These are phyloP conservation scores for Perca schrenkii DNA, from an alignment of 2,113 vertebrate genomes.

Conservation along the genomic window DNA sequence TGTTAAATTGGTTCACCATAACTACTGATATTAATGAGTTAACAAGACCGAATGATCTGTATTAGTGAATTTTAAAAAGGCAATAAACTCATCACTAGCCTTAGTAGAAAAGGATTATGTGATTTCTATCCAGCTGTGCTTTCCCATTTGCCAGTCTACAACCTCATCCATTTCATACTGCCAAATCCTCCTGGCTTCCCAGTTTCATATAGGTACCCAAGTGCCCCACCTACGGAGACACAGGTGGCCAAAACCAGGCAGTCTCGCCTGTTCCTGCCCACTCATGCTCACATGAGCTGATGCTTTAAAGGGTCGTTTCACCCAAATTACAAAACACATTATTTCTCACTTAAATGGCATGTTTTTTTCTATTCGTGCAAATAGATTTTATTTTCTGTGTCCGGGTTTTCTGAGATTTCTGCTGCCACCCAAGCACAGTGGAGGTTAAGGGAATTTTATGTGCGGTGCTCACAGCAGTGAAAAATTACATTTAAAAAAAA, in stretches of 20 bases:
- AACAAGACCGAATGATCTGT: conserved; percentile 75
- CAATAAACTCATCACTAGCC: conserved; percentile 56
- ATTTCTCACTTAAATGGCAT: conserved; percentile 2
- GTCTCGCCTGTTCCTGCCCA: neutral
- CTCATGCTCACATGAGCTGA: neutral
- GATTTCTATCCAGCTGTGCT: conserved; percentile 70
- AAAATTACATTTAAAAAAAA: conserved; percentile 36
- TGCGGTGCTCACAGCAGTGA: conserved; percentile 32
- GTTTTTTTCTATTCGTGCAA: conserved; percentile 1
- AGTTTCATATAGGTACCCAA: conserved; percentile 38
- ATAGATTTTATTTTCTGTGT: conserved; percentile 4
- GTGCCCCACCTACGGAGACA: conserved; percentile 23
- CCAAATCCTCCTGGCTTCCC: conserved; percentile 42
- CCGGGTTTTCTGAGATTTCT: neutral
- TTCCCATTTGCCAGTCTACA: conserved; percentile 38
- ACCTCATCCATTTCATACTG: conserved; percentile 42
- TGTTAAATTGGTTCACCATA: conserved; percentile 63
- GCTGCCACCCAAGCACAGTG: neutral
- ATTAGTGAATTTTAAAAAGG: conserved; percentile 77
- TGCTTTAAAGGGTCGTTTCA: neutral
- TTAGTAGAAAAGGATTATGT: conserved; percentile 60
- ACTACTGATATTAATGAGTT: conserved; percentile 76
- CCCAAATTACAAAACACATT: no score
- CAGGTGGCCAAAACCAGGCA: conserved; percentile 13
- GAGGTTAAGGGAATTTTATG: neutral